Base-by-base conservation (phyloP, 37 sponge, comb jelly and placozoan species). In the Chondrosia reniformis region DNA sequence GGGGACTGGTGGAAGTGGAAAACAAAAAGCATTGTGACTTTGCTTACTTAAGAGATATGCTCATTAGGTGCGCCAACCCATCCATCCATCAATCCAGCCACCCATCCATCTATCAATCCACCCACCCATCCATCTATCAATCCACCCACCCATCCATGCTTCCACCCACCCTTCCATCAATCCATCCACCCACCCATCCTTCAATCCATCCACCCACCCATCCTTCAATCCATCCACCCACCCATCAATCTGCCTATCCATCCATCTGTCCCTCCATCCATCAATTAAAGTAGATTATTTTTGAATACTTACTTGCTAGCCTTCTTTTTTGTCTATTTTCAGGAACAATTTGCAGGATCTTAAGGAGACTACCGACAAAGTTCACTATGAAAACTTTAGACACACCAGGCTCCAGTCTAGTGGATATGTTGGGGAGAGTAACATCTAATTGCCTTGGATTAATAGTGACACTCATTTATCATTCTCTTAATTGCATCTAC, bases 1-100 rank as follows among this genome's bases (percentile, higher is more conserved):
- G 98, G 98, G 98, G 98, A 33, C 87, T 94, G 69, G 86, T 97
- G 19, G 98, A 97, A 71, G 93, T 97, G 54, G 98, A 97, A 83
- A 97, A 97, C 74, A 90, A 80, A 79, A 84, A 83, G 57, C 98
- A 97, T 72, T 95, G 95, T 54, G 98, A 97, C 65, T 97, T 97
- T 56, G 72, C 93, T n/a, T 84, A 89, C 54, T 84, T 97, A 21
- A 79, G 98, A 15, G 96, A 97, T 79, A 97, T 97, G 98, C 91
- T 97, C 72, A 94, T 97, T 79, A 97, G 78, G 97, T 96, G 39
- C 30, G 61, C n/a, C 28, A 19, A 49, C 10, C 15, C 10, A 49
- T n/a, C 52, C 52, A 49, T 30, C n/a, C 22, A 30, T 19, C 61
- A 19, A 30, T 13, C n/a, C n/a, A 59, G n/a, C 61, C n/a, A 30